Base-by-base conservation (phyloP, 1,140 invertebrate genomes). In the Drosophila virilis region DNA sequence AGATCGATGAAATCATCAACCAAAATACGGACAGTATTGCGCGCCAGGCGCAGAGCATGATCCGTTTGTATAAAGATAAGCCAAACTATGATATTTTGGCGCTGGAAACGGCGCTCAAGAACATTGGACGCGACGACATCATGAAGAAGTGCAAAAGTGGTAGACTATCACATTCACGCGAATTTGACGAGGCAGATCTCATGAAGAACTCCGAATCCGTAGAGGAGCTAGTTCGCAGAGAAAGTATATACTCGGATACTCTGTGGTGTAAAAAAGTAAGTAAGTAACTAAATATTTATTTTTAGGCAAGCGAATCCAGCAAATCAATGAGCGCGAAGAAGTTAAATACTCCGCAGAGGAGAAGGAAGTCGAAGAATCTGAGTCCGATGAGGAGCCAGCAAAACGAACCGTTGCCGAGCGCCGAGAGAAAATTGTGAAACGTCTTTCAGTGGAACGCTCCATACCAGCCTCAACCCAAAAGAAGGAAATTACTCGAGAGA, bases 1-100 rank as follows among this genome's bases (percentile, higher is more conserved):
- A 98, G 80, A 96, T 98, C 15, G 96, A 97, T 69, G 95, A 96
- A 59, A 98, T 99, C 51, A 96, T 97, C 91, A 95, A 95, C 42
- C 97, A 98, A 76, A 96, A 97, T 92, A 95, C 96, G 1, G 95
- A 96, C 73, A 97, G 97, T 80, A 95, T 96, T 8, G 95, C 96
- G 1, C 96, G 98, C 80, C 98, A 99, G 92, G 98, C 97, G 0
- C 96, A 98, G 74, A 96, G 97, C 3, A 98, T 99, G 97, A 94
- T 99, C 42, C 95, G 97, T 76, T 94, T 98, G 33, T 99, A 90
- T 37, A 92, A 92, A 43, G 79, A 90, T 51, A 92, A 92, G 51
- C 89, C 90, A 9, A 91, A 90, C 74, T 92, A 91, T 50, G 91
- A 92, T 67, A 91, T 97, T 59, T 97, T 97, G 90, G 95, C 95